Evolutionary conservation across 1,140 invertebrate genomes (phyloP).

Genomic region (Pissodes strobi): DNA sequence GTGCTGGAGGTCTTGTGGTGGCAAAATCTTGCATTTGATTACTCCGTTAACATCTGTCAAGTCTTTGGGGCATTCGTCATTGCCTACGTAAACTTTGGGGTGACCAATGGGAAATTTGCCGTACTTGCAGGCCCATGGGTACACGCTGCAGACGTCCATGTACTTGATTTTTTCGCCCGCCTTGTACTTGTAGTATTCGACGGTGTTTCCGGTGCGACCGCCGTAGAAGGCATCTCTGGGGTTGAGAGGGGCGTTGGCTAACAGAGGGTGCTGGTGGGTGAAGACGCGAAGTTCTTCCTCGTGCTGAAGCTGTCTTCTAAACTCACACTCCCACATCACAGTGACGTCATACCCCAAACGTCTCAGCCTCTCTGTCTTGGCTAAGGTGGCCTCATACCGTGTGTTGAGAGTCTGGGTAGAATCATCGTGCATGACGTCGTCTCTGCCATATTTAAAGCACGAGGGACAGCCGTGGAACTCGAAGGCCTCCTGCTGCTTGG

Average conservation of each 20-base stretch:
- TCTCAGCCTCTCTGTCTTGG: not conserved
- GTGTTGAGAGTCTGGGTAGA: not conserved
- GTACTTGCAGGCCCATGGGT: no score
- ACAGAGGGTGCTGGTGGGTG: not conserved
- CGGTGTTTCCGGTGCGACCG: no score
- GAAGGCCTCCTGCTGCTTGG: no score
- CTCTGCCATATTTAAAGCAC: not conserved
- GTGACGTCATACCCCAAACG: constrained; percentile 4
- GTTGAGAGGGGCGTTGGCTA: not conserved
- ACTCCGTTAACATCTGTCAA: no score
- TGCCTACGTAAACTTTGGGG: no score
- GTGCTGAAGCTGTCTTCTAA: not conserved
- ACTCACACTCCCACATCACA: constrained; percentile 14
- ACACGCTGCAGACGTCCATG: no score
- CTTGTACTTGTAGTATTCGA: no score
- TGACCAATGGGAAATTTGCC: no score
- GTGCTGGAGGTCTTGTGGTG: no score
- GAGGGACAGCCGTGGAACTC: constrained; percentile 6
- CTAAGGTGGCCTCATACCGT: not conserved
- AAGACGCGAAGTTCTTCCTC: not conserved
- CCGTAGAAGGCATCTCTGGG: constrained; percentile 13
- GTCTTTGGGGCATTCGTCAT: no score
- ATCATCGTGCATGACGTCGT: not conserved
- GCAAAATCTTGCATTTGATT: no score
- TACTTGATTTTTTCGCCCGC: no score